A percentile compares a stretch with the other conserved stretches of the same genome.
These are phyloP conservation scores for Acleris laterana DNA, from an alignment of 2,888 invertebrate genomes.

Conservation along the genomic window DNA sequence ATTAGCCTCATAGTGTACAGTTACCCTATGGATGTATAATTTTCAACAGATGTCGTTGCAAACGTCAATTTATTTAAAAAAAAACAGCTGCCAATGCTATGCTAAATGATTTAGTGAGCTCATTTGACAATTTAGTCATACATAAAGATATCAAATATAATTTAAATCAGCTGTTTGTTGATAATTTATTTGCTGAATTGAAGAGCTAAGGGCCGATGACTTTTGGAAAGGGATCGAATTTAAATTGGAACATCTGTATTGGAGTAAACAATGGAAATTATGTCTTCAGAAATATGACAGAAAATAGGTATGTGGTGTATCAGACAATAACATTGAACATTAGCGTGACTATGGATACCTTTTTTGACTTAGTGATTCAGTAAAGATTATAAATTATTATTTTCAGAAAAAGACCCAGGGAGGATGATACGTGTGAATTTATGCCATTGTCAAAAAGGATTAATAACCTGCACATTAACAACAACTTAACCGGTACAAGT, in stretches of 20 bases:
- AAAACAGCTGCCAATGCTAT: slow-evolving; percentile 10
- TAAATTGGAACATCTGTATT: slow-evolving; percentile 62
- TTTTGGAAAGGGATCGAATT: slow-evolving; percentile 59
- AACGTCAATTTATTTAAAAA: not conserved
- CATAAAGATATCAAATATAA: not conserved
- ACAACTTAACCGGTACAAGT: slow-evolving; percentile 66
- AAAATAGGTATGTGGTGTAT: slow-evolving; percentile 66
- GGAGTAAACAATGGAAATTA: slow-evolving; percentile 65
- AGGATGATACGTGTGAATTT: slow-evolving; percentile 91
- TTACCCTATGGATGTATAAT: not conserved
- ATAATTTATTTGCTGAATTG: slow-evolving; percentile 16
- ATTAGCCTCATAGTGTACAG: not conserved
- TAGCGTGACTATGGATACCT: slow-evolving; percentile 16
- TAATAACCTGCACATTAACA: slow-evolving; percentile 93
- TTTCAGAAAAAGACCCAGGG: slow-evolving; percentile 90
- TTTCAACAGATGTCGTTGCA: slow-evolving; percentile 4
- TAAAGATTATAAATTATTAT: slow-evolving; percentile 14
- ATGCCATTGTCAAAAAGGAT: slow-evolving; percentile 95
- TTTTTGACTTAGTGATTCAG: not conserved
- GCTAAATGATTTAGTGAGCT: not conserved
- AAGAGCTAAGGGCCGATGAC: slow-evolving; percentile 61
- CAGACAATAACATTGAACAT: slow-evolving; percentile 25
- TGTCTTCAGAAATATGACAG: slow-evolving; percentile 71
- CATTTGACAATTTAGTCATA: slow-evolving; percentile 13
- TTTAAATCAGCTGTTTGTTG: slow-evolving; percentile 28